Conservation (phyloP, 2,113 vertebrate species). For the Rostratula benghalensis region DNA sequence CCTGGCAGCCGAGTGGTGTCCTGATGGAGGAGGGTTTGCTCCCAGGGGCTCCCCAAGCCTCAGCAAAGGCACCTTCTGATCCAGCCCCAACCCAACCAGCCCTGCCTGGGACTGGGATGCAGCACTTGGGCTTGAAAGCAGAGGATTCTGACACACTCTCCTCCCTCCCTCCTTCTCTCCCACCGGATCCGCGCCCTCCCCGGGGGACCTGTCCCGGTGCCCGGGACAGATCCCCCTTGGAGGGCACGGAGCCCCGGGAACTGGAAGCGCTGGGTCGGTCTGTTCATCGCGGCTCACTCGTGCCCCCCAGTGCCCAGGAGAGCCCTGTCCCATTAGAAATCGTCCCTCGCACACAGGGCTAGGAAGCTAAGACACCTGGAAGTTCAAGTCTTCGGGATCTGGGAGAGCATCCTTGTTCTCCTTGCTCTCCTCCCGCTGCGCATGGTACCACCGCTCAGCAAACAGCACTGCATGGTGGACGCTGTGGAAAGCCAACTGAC, state of each 20-base stretch:
- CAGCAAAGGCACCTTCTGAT: no score
- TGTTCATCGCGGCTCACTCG: neutral
- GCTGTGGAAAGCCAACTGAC: constrained; percentile 71
- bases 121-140: neutral
- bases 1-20: neutral
- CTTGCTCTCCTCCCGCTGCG: neutral
- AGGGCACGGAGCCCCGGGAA: neutral
- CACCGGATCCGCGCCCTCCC: neutral
- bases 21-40: neutral
- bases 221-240: neutral
- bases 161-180: neutral
- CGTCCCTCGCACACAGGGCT: neutral
- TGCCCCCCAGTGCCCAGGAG: neutral
- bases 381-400: neutral
- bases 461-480: constrained; percentile 65
- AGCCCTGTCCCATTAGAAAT: neutral
- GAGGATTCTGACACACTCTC: neutral
- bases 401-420: neutral
- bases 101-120: neutral
- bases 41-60: neutral
- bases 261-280: neutral
- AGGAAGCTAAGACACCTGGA: neutral
- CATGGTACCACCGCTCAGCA: neutral
- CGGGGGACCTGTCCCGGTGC: neutral
- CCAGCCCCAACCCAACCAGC: neutral